Base-by-base conservation (phyloP, 2,797 vertebrate species). In the Morus bassanus region DNA sequence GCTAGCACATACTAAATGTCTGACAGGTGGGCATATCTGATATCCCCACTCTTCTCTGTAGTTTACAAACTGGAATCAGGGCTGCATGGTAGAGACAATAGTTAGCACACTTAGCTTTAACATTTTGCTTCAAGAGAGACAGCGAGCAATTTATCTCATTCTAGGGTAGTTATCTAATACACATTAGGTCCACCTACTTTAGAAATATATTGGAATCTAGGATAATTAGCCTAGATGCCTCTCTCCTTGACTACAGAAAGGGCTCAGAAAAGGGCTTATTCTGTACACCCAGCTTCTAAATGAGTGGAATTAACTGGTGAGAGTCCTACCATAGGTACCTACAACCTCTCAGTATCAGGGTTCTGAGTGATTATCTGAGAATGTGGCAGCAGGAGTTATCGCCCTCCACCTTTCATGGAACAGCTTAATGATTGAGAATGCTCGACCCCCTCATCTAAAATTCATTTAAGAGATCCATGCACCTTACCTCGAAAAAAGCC, bases 1-100 rank as follows among this genome's bases (percentile, higher is more conserved):
- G 54, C 16, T 48, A 57, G 30, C 24, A 57, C 11, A 30, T 33
- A 21, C 13, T 53, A 35, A 77, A 46, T 3, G 2, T 81, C 50
- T 86, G 48, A 54, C 39, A 28, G 0, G 0, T 25, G 16, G 31
- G 21, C 13, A 0, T 64, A 35, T 48, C 35, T 67, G n/a, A 16
- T 74, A 48, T 41, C 21, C 25, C 14, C 8, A 9, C 27, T 88
- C 31, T 17, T 85, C 35, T 67, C 33, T 67, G 30, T 70, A 48
- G 9, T 4, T 94, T 73, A 57, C 18, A n/a, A 72, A 61, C 43
- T 1, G 3, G 45, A 84, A 68, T 75, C 41, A 35, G 19, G 91
- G 64, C 53, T 78, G 37, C 30, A 7, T 27, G 5, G 10, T 60
- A 56, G 37, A 60, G 33, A 76, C 28, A 53, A 22, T 43, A 73